Evolutionary conservation across 2,888 invertebrate species (phyloP).

Genomic region (Nymphalis polychloros): DNA sequence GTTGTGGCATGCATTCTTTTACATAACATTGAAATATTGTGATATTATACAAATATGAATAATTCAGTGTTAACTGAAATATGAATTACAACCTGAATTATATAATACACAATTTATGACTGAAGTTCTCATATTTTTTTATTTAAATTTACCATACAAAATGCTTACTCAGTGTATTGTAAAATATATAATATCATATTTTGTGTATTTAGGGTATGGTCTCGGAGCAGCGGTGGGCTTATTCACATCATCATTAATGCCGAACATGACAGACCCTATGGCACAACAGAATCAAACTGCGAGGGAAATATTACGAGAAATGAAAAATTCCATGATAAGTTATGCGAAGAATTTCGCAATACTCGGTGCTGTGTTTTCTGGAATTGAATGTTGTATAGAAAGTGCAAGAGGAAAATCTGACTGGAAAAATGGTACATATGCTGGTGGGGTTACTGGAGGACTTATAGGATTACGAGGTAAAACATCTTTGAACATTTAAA

Average conservation of each 20-base stretch:
- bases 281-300: constrained; percentile 90
- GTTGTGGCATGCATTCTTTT: too few species aligned
- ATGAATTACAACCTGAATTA: too few species aligned
- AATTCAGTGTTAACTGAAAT: too few species aligned
- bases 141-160: too few species aligned
- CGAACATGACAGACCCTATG: constrained; percentile 86
- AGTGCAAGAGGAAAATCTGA: constrained; percentile 96
- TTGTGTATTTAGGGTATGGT: constrained; percentile 87
- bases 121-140: too few species aligned
- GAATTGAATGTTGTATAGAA: constrained; percentile 97
- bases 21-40: too few species aligned
- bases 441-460: constrained; percentile 97
- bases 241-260: constrained; percentile 98
- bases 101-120: too few species aligned
- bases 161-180: neutral
- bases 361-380: constrained; percentile 96
- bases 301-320: constrained; percentile 92
- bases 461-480: constrained; percentile 91
- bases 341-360: constrained; percentile 99
- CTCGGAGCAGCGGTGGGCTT: constrained; percentile 97
- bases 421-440: constrained; percentile 98
- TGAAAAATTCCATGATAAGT: constrained; percentile 93
- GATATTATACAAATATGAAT: too few species aligned
- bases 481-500: neutral
- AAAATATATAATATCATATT: neutral